phyloP scores from a whole-genome alignment of 53 echinoderm and acorn worm genomes.

The Astropecten irregularis region DNA sequence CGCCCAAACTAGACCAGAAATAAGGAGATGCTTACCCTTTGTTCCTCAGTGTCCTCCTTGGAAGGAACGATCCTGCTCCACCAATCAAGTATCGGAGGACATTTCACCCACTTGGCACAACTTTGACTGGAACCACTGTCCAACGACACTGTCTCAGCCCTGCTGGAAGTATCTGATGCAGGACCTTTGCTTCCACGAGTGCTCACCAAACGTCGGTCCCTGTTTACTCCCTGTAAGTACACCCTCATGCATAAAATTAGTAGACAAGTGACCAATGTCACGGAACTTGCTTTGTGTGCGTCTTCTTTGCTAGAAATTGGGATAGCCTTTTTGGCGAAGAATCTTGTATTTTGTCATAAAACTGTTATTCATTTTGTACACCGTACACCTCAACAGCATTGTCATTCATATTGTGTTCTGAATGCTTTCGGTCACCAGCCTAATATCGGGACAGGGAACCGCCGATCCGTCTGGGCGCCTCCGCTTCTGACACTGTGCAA shows the following conservation, averaged over 20 bases:
- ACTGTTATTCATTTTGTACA: no score
- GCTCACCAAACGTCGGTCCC: constrained; percentile 93
- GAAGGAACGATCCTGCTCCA: constrained; percentile 81
- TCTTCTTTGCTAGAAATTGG: no score
- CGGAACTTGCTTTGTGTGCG: no score
- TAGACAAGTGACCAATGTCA: no score
- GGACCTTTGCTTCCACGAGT: constrained; percentile 98
- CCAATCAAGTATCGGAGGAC: constrained; percentile 59
- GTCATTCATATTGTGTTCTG: no score
- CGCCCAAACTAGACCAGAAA: no score
- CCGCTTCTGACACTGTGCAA: constrained; percentile 81
- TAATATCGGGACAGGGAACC: constrained; percentile 77
- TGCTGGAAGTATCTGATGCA: constrained; percentile 79
- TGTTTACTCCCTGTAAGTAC: constrained; percentile 89
- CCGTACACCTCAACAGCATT: no score
- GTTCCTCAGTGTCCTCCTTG: constrained; percentile 72
- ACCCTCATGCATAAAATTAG: no score
- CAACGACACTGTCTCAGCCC: constrained; percentile 39
- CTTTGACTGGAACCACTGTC: constrained; percentile 92
- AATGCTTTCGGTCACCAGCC: no score
- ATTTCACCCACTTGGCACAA: constrained; percentile 65
- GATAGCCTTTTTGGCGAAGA: no score
- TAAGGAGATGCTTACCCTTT: no score
- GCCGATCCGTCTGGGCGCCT: constrained; percentile 71
- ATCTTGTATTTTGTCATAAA: no score